Evolutionary conservation across 2,113 vertebrate genomes (phyloP).

Genomic region (Grammomys dolichurus): DNA sequence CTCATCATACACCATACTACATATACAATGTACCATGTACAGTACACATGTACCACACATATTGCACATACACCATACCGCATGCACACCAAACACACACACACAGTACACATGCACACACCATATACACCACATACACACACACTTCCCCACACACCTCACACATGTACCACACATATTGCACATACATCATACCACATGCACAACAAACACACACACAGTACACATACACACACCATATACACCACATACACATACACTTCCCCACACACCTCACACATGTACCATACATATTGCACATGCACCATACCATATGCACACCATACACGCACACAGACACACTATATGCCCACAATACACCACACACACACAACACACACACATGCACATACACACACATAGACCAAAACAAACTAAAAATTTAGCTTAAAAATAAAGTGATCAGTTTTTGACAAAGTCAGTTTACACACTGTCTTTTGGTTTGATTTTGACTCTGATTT

Average conservation of each 20-base stretch:
- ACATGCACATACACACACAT: neutral
- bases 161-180: too few species aligned
- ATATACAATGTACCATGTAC: too few species aligned
- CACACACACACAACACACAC: neutral
- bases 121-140: neutral
- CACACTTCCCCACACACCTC: neutral
- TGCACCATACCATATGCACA: neutral
- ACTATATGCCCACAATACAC: neutral
- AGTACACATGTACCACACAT: too few species aligned
- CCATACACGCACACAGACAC: neutral
- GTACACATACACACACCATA: neutral
- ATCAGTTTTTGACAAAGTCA: neutral
- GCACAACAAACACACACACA: neutral
- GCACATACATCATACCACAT: too few species aligned
- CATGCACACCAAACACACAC: neutral
- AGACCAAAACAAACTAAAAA: neutral
- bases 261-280: neutral
- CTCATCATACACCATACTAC: too few species aligned
- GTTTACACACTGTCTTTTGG: neutral
- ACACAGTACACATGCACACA: neutral
- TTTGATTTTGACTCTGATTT: neutral
- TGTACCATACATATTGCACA: too few species aligned
- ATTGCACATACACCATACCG: too few species aligned
- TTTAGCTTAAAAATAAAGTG: neutral
- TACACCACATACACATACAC: neutral